phyloP scores from a whole-genome alignment of 2,888 invertebrate species.

The Plagodis dolabraria region DNA sequence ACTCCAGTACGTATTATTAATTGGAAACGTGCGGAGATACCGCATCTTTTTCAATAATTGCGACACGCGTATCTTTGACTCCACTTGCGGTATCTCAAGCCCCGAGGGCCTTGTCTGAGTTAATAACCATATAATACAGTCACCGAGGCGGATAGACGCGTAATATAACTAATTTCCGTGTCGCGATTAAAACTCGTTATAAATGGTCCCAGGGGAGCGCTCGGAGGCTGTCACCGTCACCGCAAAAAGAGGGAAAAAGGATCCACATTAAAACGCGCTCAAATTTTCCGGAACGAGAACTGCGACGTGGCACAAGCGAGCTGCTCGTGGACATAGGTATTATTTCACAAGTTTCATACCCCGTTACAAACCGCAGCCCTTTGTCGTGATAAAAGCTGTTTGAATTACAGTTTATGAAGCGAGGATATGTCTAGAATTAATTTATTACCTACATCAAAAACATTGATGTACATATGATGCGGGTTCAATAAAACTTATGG shows the following conservation, averaged over 20 bases:
- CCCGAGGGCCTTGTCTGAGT: slow-evolving; percentile 50
- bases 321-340: slow-evolving; percentile 21
- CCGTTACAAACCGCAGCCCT: slow-evolving; percentile 25
- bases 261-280: slow-evolving; percentile 59
- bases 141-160: slow-evolving; percentile 53
- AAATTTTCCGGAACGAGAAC: slow-evolving; percentile 51
- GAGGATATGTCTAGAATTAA: slow-evolving; percentile 1
- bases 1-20: slow-evolving; percentile 37
- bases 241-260: slow-evolving; percentile 64
- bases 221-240: slow-evolving; percentile 63
- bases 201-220: slow-evolving; percentile 61
- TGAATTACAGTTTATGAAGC: slow-evolving; percentile 25
- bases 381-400: slow-evolving; percentile 22
- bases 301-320: slow-evolving; percentile 21
- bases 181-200: slow-evolving; percentile 72
- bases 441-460: too few relatives aligned
- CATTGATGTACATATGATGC: too few relatives aligned
- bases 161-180: slow-evolving; percentile 71
- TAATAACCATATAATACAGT: slow-evolving; percentile 63
- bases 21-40: slow-evolving; percentile 34
- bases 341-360: slow-evolving; percentile 21
- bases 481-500: too few relatives aligned
- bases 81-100: slow-evolving; percentile 41
- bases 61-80: slow-evolving; percentile 41
- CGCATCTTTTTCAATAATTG: slow-evolving; percentile 40